These are phyloP conservation scores for Stratiomys singularior DNA, from an alignment of 2,888 invertebrate genomes.

Conservation along the genomic window DNA sequence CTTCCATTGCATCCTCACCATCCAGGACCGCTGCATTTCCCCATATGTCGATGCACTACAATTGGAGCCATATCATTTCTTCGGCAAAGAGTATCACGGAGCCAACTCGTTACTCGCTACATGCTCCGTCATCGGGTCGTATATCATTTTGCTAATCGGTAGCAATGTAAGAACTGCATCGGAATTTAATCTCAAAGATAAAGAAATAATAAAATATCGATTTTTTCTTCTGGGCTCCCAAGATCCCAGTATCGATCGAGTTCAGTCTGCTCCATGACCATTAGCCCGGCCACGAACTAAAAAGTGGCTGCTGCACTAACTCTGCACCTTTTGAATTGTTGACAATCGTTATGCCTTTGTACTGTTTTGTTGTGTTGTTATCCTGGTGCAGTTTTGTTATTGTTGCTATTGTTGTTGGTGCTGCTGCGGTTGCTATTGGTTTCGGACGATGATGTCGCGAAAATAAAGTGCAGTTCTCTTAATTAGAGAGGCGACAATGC, in stretches of 20 bases:
- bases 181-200: slow-evolving; percentile 50
- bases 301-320: background rate
- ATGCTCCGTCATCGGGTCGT: background rate
- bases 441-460: slow-evolving; percentile 25
- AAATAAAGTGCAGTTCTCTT: slow-evolving; percentile 54
- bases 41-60: too few species aligned
- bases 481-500: slow-evolving; percentile 57
- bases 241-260: slow-evolving; percentile 16
- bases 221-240: background rate
- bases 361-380: background rate
- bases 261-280: slow-evolving; percentile 40
- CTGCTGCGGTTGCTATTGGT: too few species aligned
- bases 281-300: slow-evolving; percentile 31
- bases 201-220: slow-evolving; percentile 51
- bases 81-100: background rate
- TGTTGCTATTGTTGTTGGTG: too few species aligned
- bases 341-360: slow-evolving; percentile 10
- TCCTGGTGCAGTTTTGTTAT: too few species aligned
- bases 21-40: background rate
- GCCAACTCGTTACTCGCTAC: background rate
- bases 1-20: background rate
- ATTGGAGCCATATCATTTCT: background rate
- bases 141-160: slow-evolving; percentile 39
- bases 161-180: slow-evolving; percentile 32
- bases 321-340: slow-evolving; percentile 26